phyloP scores from a whole-genome alignment of 1,140 invertebrate genomes.

The Drosophila jambulina region DNA sequence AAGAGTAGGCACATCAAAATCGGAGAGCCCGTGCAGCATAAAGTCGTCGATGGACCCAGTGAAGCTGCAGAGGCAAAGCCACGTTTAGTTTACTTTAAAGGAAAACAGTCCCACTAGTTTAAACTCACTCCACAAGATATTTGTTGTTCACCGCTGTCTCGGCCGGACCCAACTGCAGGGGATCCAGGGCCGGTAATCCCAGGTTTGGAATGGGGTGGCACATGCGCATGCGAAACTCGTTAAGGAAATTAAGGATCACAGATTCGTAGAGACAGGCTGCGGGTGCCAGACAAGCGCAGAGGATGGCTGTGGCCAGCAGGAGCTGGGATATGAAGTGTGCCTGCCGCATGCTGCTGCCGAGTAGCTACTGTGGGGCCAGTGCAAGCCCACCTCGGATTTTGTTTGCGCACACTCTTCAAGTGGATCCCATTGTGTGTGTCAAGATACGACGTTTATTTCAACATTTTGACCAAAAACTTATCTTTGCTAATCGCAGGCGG shows the following conservation, averaged over 20 bases:
- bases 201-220: slow-evolving; percentile 78
- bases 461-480: slow-evolving; percentile 32
- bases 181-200: slow-evolving; percentile 74
- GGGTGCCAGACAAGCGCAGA: slow-evolving; percentile 44
- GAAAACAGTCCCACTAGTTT: too few species aligned
- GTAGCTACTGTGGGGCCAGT: slow-evolving; percentile 38
- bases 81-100: background rate
- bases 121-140: slow-evolving; percentile 76
- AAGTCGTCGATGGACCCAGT: slow-evolving; percentile 70
- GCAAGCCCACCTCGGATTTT: slow-evolving; percentile 38
- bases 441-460: slow-evolving; percentile 61
- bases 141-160: slow-evolving; percentile 57
- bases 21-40: slow-evolving; percentile 64
- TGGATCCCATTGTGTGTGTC: slow-evolving; percentile 43
- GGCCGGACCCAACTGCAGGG: slow-evolving; percentile 49
- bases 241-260: slow-evolving; percentile 51
- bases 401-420: slow-evolving; percentile 45
- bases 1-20: slow-evolving; percentile 58
- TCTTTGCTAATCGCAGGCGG: slow-evolving; percentile 36
- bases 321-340: slow-evolving; percentile 17
- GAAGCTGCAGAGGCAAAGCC: slow-evolving; percentile 45
- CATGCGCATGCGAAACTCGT: slow-evolving; percentile 69
- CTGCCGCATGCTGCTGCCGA: slow-evolving; percentile 22
- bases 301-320: slow-evolving; percentile 34
- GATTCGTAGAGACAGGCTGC: slow-evolving; percentile 49